These are phyloP conservation scores for Spisula solida DNA, from an alignment of 2,888 invertebrate genomes.

Conservation along the genomic window DNA sequence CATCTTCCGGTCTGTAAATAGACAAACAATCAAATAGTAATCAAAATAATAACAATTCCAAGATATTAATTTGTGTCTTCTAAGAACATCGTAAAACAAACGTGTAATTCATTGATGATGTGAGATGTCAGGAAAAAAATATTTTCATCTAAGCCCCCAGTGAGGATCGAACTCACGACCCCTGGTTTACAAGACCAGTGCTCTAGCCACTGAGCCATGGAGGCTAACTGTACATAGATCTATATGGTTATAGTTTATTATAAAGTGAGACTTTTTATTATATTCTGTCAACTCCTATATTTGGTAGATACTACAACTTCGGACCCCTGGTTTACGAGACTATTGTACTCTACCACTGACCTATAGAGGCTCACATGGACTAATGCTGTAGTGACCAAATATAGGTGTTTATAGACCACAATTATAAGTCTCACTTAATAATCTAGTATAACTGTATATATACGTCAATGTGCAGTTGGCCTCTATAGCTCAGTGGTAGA, in stretches of 20 bases:
- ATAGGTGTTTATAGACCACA: background rate
- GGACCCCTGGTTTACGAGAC: constrained; percentile 51
- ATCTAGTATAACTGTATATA: background rate
- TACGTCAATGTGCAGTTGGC: no score
- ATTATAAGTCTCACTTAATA: background rate
- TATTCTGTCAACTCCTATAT: no score
- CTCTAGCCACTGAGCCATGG: constrained; percentile 19
- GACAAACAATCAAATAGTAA: background rate
- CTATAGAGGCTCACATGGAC: constrained; percentile 38
- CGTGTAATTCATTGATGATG: no score
- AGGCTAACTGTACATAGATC: background rate
- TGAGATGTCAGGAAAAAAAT: background rate
- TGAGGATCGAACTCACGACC: constrained; percentile 23
- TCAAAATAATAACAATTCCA: background rate
- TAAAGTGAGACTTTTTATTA: no score
- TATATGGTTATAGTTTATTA: no score
- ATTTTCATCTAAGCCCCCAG: background rate
- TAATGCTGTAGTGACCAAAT: no score
- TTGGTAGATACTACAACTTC: constrained; percentile 33
- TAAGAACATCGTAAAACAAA: no score
- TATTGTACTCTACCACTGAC: constrained; percentile 49
- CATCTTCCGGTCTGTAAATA: constrained; percentile 84
- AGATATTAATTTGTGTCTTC: background rate
- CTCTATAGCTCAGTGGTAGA: constrained; percentile 70
- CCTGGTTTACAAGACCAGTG: constrained; percentile 23